Conservation (phyloP, 2,113 vertebrate species). For the Pseudopodoces humilis region DNA sequence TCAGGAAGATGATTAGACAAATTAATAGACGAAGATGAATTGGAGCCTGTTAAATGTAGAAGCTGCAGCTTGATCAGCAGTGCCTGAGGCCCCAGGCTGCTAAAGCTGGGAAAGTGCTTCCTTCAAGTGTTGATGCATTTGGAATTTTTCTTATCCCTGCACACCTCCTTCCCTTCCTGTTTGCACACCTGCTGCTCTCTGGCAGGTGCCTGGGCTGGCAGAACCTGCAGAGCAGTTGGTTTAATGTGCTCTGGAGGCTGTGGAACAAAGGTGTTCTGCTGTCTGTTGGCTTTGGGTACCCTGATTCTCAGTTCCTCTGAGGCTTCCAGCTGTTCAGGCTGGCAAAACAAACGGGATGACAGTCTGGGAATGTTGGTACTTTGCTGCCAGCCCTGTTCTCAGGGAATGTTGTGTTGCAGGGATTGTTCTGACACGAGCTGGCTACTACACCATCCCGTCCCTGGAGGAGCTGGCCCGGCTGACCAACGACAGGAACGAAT, state of each 20-base stretch:
- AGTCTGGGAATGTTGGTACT: accelerated
- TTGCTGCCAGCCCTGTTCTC: not conserved
- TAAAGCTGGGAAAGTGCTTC: not conserved
- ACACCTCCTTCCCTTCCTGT: not conserved
- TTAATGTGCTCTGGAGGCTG: not conserved
- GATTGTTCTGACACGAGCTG: conserved; percentile 84
- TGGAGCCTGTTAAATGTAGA: not conserved
- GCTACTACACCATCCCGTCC: conserved; percentile 94
- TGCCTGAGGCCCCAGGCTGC: not conserved
- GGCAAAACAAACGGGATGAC: not conserved
- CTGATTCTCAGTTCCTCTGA: not conserved
- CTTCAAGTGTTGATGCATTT: not conserved
- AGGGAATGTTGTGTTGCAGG: conserved; percentile 66
- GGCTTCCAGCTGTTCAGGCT: not conserved
- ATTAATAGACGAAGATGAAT: not conserved
- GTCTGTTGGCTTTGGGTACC: not conserved
- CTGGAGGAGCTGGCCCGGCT: conserved; percentile 89
- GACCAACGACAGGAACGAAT: conserved; percentile 83
- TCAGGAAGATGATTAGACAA: not conserved
- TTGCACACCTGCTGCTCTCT: not conserved
- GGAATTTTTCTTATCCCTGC: not conserved
- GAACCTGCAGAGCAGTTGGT: not conserved
- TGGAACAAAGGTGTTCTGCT: not conserved
- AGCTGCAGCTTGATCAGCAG: not conserved
- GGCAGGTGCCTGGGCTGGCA: not conserved